Evolutionary conservation across 2,113 vertebrate species (phyloP).

Genomic region (Formicarius rufipectus): DNA sequence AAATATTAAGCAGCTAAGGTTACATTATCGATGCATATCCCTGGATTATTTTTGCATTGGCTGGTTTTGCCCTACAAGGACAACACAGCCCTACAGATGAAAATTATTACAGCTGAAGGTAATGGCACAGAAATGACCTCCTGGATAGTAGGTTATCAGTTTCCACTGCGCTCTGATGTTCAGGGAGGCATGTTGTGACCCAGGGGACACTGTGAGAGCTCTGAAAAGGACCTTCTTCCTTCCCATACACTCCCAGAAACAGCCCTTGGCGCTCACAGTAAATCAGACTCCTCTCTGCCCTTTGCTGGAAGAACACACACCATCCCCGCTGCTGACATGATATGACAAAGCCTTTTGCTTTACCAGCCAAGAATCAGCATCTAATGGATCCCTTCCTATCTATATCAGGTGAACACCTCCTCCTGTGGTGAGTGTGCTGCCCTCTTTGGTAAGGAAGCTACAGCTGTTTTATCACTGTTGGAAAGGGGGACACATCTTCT

Average conservation of each 20-base stretch:
- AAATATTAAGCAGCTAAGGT: constrained; percentile 20
- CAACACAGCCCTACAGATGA: background rate
- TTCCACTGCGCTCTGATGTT: background rate
- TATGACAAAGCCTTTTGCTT: background rate
- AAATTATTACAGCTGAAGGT: background rate
- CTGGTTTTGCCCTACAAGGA: background rate
- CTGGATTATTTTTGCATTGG: background rate
- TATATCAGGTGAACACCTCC: background rate
- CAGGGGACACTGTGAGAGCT: rapidly evolving
- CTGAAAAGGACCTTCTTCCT: background rate
- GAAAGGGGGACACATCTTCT: background rate
- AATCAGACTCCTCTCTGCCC: background rate
- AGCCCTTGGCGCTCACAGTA: background rate
- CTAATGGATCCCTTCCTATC: background rate
- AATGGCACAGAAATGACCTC: background rate
- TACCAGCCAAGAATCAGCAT: background rate
- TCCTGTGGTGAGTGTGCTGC: background rate
- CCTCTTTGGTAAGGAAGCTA: background rate
- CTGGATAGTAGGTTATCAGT: background rate
- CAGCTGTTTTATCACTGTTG: background rate
- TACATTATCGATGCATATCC: background rate
- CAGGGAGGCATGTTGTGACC: background rate
- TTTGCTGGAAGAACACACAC: background rate
- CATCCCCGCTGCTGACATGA: background rate
- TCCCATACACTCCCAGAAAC: rapidly evolving